Evolutionary conservation across 2,888 invertebrate species (phyloP).

Genomic region (Stenichneumon culpator): DNA sequence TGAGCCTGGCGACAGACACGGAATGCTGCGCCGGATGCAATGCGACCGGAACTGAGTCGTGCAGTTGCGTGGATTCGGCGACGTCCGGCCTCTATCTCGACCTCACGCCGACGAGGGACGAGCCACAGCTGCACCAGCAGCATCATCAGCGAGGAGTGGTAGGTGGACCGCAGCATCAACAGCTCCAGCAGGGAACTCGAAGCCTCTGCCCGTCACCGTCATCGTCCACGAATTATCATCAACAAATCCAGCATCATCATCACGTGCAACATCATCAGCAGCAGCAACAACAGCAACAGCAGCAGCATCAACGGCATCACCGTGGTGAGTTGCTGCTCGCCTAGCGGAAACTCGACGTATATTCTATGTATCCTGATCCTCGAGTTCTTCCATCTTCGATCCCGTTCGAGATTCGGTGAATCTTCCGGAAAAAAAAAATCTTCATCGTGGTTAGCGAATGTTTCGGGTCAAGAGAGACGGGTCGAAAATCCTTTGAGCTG

Average conservation of each 20-base stretch:
- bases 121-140: slow-evolving; percentile 61
- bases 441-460: neutral
- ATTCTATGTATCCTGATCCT: slow-evolving; percentile 41
- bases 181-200: slow-evolving; percentile 61
- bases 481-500: slow-evolving; percentile 1
- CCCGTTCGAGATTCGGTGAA: neutral
- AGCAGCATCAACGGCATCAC: slow-evolving; percentile 86
- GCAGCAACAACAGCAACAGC: slow-evolving; percentile 83
- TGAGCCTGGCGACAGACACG: slow-evolving; percentile 84
- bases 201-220: slow-evolving; percentile 80
- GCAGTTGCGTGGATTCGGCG: slow-evolving; percentile 79
- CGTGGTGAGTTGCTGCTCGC: slow-evolving; percentile 86
- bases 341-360: slow-evolving; percentile 84
- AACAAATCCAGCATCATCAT: slow-evolving; percentile 82
- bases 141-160: slow-evolving; percentile 29
- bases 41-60: slow-evolving; percentile 75
- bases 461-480: neutral
- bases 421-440: slow-evolving; percentile 46
- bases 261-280: slow-evolving; percentile 77
- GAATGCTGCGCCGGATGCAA: slow-evolving; percentile 82
- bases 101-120: slow-evolving; percentile 80
- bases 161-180: slow-evolving; percentile 53
- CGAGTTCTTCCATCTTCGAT: slow-evolving; percentile 9
- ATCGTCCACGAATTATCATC: slow-evolving; percentile 73
- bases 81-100: slow-evolving; percentile 79